Evolutionary conservation across 2,888 invertebrate species (phyloP), one percentile per base, ranked within the genome.

Genomic region (Drosophila falleni): DNA sequence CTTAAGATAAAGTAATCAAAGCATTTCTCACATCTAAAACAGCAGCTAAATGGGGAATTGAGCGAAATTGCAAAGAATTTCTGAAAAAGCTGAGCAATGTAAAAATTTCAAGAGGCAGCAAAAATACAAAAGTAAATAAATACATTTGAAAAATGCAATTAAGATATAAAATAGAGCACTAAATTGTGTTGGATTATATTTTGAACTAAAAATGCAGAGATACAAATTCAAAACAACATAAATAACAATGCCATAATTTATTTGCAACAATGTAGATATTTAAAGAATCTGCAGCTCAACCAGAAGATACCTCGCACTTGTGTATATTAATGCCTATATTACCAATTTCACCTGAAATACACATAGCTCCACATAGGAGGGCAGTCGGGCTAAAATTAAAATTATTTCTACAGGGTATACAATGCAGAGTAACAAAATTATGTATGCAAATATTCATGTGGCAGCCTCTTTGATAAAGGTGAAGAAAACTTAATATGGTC

Each of bases 1-100:
- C 71, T 71, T 71, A 60, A 66, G 67, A 62, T 65, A 73, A 78
- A 70, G 73, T 71, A 84, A 79, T 82, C 85, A 79, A 71, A 39
- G 75, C 56, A 37, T 51, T 74, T 70, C 74, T 61, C 42, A 29
- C 63, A 58, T 33, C 46, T 53, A 54, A 63, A 59, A 66, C 64
- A 44, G 55, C 53, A 69, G 68, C 66, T 68, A 74, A 76, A 51
- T 16, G 76, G 63, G 63, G 31, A 65, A 47, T 51, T 49, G 53
- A 73, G 74, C 56, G 58, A 59, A 67, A 76, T 84, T 9, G 39
- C 15, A 47, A 35, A 47, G 26, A 37, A 9, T 31, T 16, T 56
- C 13, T 6, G 23, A 37, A 37, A 65, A 53, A 54, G 31, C 35
- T 29, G 13, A 37, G 44, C 44, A 56, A 60, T 49, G 5, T 44